These are phyloP conservation scores for Eristalis intricaria DNA, from an alignment of 2,888 invertebrate species.

Conservation along the genomic window DNA sequence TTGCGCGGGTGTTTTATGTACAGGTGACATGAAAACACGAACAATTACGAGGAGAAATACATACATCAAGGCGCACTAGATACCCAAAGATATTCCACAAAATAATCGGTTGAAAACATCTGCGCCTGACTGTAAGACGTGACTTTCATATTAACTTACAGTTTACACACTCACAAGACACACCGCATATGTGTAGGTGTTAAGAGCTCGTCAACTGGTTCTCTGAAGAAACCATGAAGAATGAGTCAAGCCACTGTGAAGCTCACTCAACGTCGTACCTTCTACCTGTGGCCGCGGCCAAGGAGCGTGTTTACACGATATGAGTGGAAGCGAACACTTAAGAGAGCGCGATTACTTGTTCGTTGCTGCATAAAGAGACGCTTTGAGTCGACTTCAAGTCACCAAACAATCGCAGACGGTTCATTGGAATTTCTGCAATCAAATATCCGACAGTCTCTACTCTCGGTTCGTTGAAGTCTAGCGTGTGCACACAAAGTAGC, in stretches of 20 bases:
- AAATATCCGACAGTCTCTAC: constrained; percentile 55
- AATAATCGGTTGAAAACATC: neutral
- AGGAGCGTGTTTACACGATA: constrained; percentile 32
- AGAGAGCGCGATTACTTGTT: constrained; percentile 30
- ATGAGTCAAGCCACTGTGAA: constrained; percentile 28
- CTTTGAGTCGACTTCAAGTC: constrained; percentile 24
- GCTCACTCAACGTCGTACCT: constrained; percentile 24
- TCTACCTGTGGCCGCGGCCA: constrained; percentile 19
- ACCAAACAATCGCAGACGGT: constrained; percentile 34
- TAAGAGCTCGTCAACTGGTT: constrained; percentile 42
- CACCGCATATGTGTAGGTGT: constrained; percentile 49
- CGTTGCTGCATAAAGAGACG: constrained; percentile 36
- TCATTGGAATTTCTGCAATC: constrained; percentile 50
- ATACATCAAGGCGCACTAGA: no score
- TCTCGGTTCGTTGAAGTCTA: constrained; percentile 60
- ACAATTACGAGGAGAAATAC: no score
- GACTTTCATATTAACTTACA: neutral
- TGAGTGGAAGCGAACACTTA: constrained; percentile 29
- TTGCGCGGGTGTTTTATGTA: no score
- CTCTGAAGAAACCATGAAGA: constrained; percentile 8
- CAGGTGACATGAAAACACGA: no score
- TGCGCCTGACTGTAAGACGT: constrained; percentile 11
- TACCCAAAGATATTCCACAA: no score
- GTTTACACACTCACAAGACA: neutral
- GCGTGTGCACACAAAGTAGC: constrained; percentile 33